Evolutionary conservation across 2,888 invertebrate species (phyloP).

Genomic region (Ferrisia virgata): DNA sequence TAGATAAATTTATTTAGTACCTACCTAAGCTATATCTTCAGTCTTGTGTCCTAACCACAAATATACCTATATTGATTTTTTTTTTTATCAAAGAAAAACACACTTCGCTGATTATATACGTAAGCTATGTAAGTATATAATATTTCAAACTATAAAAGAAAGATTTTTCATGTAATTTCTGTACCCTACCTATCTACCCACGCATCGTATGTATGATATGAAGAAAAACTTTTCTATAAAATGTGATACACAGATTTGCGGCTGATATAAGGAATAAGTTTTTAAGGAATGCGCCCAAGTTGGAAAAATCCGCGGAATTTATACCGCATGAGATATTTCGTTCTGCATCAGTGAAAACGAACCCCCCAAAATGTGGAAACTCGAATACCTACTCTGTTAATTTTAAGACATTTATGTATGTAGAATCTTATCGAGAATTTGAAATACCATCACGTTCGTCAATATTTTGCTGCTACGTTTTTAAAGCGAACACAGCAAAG

Average conservation of each 20-base stretch:
- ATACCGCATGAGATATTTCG: background rate
- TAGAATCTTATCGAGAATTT: background rate
- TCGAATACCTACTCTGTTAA: background rate
- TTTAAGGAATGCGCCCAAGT: background rate
- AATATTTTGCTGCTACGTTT: background rate
- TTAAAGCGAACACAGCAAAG: background rate
- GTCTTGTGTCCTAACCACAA: background rate
- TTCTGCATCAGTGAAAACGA: background rate
- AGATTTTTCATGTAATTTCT: background rate
- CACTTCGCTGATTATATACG: background rate
- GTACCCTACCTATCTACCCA: background rate
- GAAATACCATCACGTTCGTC: background rate
- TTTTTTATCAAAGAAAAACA: background rate
- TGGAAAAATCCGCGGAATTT: slow-evolving; percentile 10
- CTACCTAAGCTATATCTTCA: too few relatives aligned
- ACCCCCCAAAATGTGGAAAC: background rate
- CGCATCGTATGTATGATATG: too few relatives aligned
- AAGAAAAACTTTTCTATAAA: background rate
- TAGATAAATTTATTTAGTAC: too few relatives aligned
- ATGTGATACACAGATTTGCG: background rate
- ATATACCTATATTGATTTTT: background rate
- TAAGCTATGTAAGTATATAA: too few relatives aligned
- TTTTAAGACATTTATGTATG: background rate
- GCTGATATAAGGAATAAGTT: background rate
- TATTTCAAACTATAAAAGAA: background rate